Conservation (phyloP, 2,888 invertebrate species). For the Dryobotodes eremita region DNA sequence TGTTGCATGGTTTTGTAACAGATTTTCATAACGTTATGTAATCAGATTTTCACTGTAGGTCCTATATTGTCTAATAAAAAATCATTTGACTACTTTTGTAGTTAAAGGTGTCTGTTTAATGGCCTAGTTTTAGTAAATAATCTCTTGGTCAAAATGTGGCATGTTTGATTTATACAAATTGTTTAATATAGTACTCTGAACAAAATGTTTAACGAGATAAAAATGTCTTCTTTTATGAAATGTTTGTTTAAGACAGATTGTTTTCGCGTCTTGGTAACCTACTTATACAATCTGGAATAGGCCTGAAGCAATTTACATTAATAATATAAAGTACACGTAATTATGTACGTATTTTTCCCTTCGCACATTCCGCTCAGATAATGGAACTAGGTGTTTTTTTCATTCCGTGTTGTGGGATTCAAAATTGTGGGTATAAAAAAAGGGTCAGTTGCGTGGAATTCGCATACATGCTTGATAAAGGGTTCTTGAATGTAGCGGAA, state of each 20-base stretch:
- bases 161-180: slow-evolving; percentile 27
- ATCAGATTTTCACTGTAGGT: background rate
- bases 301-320: slow-evolving; percentile 12
- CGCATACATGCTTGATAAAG: background rate
- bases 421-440: background rate
- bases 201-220: slow-evolving; percentile 31
- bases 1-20: background rate
- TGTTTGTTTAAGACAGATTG: slow-evolving; percentile 32
- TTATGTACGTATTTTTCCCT: background rate
- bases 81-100: background rate
- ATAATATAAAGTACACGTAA: background rate
- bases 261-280: slow-evolving; percentile 18
- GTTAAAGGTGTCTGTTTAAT: background rate
- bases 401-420: background rate
- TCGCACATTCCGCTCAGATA: background rate
- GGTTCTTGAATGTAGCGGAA: background rate
- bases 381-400: background rate
- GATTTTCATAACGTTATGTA: slow-evolving; percentile 20
- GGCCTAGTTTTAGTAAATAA: background rate
- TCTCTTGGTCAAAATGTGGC: background rate
- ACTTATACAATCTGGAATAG: slow-evolving; percentile 25
- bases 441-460: slow-evolving; percentile 19
- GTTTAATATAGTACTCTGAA: background rate
- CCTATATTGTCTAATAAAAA: background rate
- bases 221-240: slow-evolving; percentile 19